Evolutionary conservation across 2,113 vertebrate genomes (phyloP).

Genomic region (Myiozetetes cayanensis): DNA sequence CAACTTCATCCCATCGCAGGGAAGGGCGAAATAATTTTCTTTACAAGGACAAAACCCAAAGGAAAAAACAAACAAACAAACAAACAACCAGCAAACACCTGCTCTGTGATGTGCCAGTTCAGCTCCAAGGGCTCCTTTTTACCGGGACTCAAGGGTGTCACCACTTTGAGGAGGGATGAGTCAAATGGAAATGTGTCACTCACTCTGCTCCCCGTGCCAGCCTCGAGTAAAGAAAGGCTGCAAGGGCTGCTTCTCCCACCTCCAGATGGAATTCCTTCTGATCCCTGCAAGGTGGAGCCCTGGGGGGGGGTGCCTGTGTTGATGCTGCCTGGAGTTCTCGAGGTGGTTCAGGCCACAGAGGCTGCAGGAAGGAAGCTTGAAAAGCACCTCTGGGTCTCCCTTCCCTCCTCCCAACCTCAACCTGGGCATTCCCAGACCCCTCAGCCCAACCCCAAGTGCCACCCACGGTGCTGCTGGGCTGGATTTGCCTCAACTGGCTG

Average conservation of each 20-base stretch:
- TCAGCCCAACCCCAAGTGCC: neutral
- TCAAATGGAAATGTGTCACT: conserved; percentile 44
- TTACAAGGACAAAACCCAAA: neutral
- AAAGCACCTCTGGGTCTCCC: neutral
- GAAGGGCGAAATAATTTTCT: neutral
- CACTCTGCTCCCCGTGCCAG: neutral
- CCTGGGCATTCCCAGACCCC: fast-evolving
- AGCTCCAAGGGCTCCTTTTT: neutral
- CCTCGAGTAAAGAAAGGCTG: neutral
- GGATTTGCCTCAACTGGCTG: neutral
- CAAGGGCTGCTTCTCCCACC: neutral
- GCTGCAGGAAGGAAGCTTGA: neutral
- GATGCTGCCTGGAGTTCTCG: neutral
- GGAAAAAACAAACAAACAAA: no score
- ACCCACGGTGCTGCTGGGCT: neutral
- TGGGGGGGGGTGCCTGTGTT: neutral
- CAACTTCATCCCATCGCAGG: neutral
- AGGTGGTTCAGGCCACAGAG: neutral
- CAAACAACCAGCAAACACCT: neutral
- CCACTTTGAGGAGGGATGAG: conserved; percentile 43
- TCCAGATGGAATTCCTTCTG: conserved; percentile 9
- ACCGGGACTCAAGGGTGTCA: conserved; percentile 18
- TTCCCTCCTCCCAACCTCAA: neutral
- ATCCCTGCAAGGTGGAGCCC: neutral
- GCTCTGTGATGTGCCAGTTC: neutral